Evolutionary conservation across 2,888 invertebrate genomes (phyloP), one percentile per base, ranked within the genome.

Genomic region (Parelbella ahira): DNA sequence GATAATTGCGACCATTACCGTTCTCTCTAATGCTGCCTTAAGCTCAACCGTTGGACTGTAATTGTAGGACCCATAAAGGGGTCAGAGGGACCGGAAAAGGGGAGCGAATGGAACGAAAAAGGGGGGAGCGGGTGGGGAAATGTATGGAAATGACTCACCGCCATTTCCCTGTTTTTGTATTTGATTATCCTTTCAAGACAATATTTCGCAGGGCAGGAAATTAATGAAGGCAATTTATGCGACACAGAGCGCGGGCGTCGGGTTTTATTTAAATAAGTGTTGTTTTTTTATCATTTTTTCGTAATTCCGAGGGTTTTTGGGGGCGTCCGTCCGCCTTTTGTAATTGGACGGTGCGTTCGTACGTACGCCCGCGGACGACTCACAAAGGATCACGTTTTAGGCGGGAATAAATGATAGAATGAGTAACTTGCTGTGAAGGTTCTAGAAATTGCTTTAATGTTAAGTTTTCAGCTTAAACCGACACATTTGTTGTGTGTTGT

Each of bases 171-270:
- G 79, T 82, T 87, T 87, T 86, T 84, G 84, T 87, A 86, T 87
- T 86, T 86, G 86, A 87, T 87, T 86, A 86, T 86, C 84, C 87
- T 86, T 87, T 87, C 86, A 87, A 87, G 87, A 87, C 84, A 87
- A 87, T 87, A 87, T 87, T 87, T 87, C 76, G 82, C 76, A 74
- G 75, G 78, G 74, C 81, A 83, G 86, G 87, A 86, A 82, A 86
- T 86, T 84, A 86, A 84, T 84, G 83, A 79, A 82, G 72, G 82
- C 83, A 87, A 87, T 87, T 87, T 87, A 87, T 87, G 87, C 83
- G 84, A 83, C 84, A 80, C 67, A 60, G 69, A 68, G 69, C 75
- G 72, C 66, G 69, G 72, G 68, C 66, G 67, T 68, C 60, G 68
- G 78, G 69, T 80, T 81, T 83, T 86, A 82, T 86, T 83, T 83